Percentiles rank a stretch among this genome's conserved stretches.
These are phyloP conservation scores for Synergus gifuensis DNA, from an alignment of 2,888 invertebrate genomes.

Conservation along the genomic window DNA sequence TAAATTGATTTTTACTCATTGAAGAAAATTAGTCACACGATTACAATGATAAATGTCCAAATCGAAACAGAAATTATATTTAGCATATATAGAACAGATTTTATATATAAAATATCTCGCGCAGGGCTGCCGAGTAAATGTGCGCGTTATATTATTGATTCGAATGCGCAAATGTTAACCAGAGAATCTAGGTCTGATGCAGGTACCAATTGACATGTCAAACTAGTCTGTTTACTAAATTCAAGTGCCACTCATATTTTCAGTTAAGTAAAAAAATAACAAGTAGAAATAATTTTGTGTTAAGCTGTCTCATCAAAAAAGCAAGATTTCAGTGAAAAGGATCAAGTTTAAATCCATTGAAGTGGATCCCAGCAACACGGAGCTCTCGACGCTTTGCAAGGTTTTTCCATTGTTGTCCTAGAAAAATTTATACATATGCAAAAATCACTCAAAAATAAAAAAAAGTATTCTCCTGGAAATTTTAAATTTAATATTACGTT, in stretches of 20 bases:
- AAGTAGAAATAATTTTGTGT: conserved; percentile 42
- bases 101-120: conserved; percentile 47
- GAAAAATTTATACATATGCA: not conserved
- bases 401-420: conserved; percentile 56
- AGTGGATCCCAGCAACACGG: conserved; percentile 72
- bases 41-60: not conserved
- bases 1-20: not conserved
- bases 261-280: not conserved
- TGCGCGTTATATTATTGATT: conserved; percentile 72
- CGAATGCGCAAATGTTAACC: conserved; percentile 71
- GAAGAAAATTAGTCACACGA: not conserved
- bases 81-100: not conserved
- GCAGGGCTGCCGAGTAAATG: conserved; percentile 64
- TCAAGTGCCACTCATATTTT: conserved; percentile 32
- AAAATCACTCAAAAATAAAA: not conserved
- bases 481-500: not conserved
- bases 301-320: conserved; percentile 5
- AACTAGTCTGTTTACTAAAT: conserved; percentile 48
- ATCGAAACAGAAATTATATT: not conserved
- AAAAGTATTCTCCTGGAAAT: conserved; percentile 15
- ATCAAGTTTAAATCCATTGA: conserved; percentile 62
- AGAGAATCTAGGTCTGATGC: conserved; percentile 52
- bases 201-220: conserved; percentile 49
- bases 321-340: conserved; percentile 43
- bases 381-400: conserved; percentile 76